These are phyloP conservation scores for Chirona hameri DNA, from an alignment of 2,888 invertebrate species.

Conservation along the genomic window DNA sequence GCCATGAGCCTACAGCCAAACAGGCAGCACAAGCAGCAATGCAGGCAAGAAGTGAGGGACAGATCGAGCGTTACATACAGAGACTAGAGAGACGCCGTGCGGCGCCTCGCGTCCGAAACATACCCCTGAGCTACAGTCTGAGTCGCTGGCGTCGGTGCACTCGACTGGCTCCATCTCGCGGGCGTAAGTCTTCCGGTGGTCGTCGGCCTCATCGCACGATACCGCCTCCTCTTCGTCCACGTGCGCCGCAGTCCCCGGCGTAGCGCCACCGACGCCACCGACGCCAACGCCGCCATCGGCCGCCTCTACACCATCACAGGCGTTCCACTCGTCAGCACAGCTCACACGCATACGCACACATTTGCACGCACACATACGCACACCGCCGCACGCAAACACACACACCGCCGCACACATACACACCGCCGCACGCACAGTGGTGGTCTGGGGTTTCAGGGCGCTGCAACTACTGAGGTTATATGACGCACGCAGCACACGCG, in stretches of 20 bases:
- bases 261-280: background rate
- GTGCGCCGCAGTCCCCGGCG: background rate
- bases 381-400: too few species aligned
- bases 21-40: too few species aligned
- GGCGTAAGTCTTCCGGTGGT: background rate
- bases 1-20: too few species aligned
- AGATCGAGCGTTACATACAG: too few species aligned
- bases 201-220: background rate
- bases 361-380: background rate
- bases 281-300: background rate
- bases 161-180: conserved; percentile 9
- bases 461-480: too few species aligned
- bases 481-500: background rate
- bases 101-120: too few species aligned
- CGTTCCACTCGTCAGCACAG: background rate
- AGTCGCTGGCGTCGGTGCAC: background rate
- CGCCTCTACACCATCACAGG: background rate
- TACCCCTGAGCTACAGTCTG: background rate
- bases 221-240: background rate
- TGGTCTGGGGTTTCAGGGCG: too few species aligned
- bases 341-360: background rate
- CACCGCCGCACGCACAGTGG: background rate
- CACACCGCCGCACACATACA: background rate
- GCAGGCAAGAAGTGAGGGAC: too few species aligned
- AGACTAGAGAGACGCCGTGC: too few species aligned